Base-by-base conservation (phyloP, 2,888 invertebrate genomes). In the Pseudococcus viburni region DNA sequence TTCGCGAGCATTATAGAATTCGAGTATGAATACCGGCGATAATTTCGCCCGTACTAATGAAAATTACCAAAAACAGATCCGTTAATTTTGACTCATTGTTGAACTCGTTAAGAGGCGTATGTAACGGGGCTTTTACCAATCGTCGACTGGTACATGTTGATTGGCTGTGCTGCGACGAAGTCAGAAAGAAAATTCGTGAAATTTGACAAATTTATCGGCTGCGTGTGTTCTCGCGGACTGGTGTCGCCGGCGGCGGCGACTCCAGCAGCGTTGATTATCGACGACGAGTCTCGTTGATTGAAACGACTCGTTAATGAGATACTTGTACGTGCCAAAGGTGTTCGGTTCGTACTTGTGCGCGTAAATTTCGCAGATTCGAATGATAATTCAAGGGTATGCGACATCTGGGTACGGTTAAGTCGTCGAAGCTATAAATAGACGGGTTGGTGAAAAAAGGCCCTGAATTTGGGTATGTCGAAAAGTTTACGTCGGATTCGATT, bases 31-130 rank as follows among this genome's bases (percentile, higher is more conserved):
- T 73, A 73, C 73, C 15, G 73, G 73, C 73, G 73, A 46, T 83
- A 83, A 83, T 83, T 83, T 83, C 80, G 80, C 80, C 8, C 8
- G 42, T 46, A n/a, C 80, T 83, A 83, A 83, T 83, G 80, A 83
- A 46, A 83, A 83, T 83, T 83, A 46, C 80, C 46, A 42, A 83
- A 46, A 83, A 83, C 80, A 83, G 46, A 73, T 73, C 73, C 73
- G 73, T 33, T 73, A 73, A 73, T 73, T 73, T 73, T 73, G 73
- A 73, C 73, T 46, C 80, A 83, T 83, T 83, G 80, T 83, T 83
- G 80, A 73, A 83, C 80, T 83, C 80, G 80, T 83, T 83, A 83
- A 46, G 64, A 64, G 80, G 12, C 46, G 46, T 12, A 46, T n/a
- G 39, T 83, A 46, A 46, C 80, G 80, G 80, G 42, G 42, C 42